phyloP scores from a whole-genome alignment of 1,140 invertebrate genomes.

The Dendrolimus kikuchii region DNA sequence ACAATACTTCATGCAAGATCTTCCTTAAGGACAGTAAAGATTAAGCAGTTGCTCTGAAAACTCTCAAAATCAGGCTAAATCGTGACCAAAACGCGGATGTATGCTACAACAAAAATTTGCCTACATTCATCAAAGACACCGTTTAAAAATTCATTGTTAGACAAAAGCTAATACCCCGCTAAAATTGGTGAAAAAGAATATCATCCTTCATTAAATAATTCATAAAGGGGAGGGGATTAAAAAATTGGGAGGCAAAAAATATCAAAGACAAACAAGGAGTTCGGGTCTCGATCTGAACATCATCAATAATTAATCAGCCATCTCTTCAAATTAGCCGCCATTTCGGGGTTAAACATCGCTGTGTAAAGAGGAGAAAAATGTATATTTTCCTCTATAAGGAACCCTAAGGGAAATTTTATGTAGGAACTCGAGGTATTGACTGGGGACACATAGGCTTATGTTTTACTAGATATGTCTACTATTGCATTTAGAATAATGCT shows the following conservation, averaged over 20 bases:
- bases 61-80: too few species aligned
- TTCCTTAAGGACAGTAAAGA: too few species aligned
- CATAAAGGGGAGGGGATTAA: slow-evolving; percentile 23
- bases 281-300: slow-evolving; percentile 32
- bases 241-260: slow-evolving; percentile 32
- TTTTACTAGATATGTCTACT: too few species aligned
- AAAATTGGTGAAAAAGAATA: slow-evolving; percentile 7
- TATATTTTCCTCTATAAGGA: slow-evolving; percentile 24
- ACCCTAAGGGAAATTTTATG: slow-evolving; percentile 64
- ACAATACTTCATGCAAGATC: too few species aligned
- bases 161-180: too few species aligned
- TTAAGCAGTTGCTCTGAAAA: too few species aligned
- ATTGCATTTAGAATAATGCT: too few species aligned
- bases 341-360: slow-evolving; percentile 52
- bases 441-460: slow-evolving; percentile 16
- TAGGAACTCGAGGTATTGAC: slow-evolving; percentile 44
- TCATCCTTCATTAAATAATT: slow-evolving; percentile 29
- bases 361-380: slow-evolving; percentile 42
- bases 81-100: too few species aligned
- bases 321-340: slow-evolving; percentile 54
- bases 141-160: too few species aligned
- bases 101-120: too few species aligned
- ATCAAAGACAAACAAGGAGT: slow-evolving; percentile 50
- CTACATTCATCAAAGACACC: too few species aligned
- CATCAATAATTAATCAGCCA: slow-evolving; percentile 64